Evolutionary conservation across 2,888 invertebrate species (phyloP).

Genomic region (Sarcophaga variegata): DNA sequence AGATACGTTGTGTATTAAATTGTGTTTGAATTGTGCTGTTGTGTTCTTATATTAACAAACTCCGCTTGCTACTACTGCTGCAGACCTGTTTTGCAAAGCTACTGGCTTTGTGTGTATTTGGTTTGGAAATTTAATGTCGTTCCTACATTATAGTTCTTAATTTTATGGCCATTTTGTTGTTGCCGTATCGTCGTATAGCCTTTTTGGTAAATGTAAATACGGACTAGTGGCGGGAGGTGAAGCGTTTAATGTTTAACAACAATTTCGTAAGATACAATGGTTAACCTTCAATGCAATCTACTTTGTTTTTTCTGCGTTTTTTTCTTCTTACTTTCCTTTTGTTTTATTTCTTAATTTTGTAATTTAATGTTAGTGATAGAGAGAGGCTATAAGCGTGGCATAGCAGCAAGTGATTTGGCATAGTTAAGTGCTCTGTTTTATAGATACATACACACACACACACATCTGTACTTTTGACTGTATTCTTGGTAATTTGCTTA

Average conservation of each 20-base stretch:
- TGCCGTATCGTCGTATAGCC: too few species aligned
- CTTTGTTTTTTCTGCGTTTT: background rate
- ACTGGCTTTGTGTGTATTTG: background rate
- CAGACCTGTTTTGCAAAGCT: background rate
- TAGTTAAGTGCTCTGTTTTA: too few species aligned
- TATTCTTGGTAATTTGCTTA: background rate
- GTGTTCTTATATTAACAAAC: background rate
- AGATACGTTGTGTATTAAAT: constrained; percentile 23
- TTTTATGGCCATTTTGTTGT: constrained; percentile 1
- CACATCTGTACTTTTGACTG: background rate
- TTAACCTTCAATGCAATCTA: constrained; percentile 33
- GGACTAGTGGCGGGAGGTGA: background rate
- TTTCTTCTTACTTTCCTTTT: background rate
- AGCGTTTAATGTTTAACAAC: background rate
- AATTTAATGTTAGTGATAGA: background rate
- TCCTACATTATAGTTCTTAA: constrained; percentile 16
- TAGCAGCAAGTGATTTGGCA: too few species aligned
- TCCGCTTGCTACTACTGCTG: background rate
- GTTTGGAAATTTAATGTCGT: constrained; percentile 10
- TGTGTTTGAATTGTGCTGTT: background rate
- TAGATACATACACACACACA: too few species aligned
- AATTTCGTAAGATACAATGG: constrained; percentile 8
- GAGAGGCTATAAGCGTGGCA: background rate
- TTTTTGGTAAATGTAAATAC: background rate
- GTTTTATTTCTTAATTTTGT: constrained; percentile 22